Conservation (phyloP, 2,888 invertebrate genomes). For the Meliscaeva auricollis region DNA sequence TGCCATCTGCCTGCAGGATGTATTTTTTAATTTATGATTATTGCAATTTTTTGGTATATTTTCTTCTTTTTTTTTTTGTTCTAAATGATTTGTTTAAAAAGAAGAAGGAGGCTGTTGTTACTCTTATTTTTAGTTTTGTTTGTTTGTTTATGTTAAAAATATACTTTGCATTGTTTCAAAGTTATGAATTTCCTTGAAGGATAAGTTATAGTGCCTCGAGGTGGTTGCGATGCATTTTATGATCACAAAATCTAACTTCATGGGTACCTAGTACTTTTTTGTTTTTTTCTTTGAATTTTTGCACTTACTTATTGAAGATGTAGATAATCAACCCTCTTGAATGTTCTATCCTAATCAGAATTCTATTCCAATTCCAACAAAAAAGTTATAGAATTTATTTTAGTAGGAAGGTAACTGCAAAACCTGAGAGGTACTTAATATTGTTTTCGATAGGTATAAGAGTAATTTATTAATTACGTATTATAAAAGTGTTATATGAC, state of each 20-base stretch:
- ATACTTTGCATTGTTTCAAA: slow-evolving; percentile 57
- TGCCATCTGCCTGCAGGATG: slow-evolving; percentile 73
- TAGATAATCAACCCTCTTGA: no score
- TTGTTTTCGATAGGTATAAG: no score
- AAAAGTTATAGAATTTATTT: no score
- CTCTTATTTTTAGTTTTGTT: slow-evolving; percentile 22
- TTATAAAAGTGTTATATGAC: no score
- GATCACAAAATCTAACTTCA: neutral
- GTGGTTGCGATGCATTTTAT: neutral
- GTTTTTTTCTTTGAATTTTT: no score
- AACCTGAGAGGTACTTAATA: no score
- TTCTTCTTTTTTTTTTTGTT: slow-evolving; percentile 3
- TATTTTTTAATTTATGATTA: slow-evolving; percentile 76
- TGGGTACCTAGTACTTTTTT: no score
- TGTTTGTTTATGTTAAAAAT: slow-evolving; percentile 2
- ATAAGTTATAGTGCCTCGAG: slow-evolving; percentile 24
- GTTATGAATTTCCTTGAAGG: slow-evolving; percentile 24
- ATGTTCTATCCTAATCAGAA: no score
- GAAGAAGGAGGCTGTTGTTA: neutral
- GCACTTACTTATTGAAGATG: no score
- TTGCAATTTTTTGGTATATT: slow-evolving; percentile 64
- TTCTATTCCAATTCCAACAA: no score
- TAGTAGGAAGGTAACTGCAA: no score
- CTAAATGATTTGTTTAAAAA: neutral
- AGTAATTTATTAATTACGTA: no score